A percentile compares a stretch with the other conserved stretches of the same genome.
Conservation (phyloP, 2,888 invertebrate genomes). For the Nymphalis c-album region DNA sequence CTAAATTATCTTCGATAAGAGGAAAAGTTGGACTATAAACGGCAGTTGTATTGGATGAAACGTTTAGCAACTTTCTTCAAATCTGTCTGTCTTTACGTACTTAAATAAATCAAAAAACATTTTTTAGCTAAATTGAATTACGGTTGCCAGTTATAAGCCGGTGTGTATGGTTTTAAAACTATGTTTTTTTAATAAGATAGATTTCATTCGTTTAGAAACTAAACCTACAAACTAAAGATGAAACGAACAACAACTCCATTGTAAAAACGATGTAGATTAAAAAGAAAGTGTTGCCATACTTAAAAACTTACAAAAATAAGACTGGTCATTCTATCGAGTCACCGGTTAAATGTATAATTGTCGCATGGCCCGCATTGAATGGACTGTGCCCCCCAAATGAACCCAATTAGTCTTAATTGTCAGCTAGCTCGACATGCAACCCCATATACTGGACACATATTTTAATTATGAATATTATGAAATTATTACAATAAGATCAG, state of each 20-base stretch:
- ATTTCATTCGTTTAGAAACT: too few species aligned
- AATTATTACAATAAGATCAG: neutral
- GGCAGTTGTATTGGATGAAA: constrained; percentile 6
- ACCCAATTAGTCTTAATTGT: constrained; percentile 70
- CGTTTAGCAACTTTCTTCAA: constrained; percentile 8
- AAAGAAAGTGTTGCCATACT: too few species aligned
- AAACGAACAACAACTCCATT: too few species aligned
- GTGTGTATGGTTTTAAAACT: too few species aligned
- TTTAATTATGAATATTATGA: neutral
- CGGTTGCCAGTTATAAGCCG: neutral
- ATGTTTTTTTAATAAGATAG: too few species aligned
- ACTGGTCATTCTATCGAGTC: neutral
- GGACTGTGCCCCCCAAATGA: constrained; percentile 45
- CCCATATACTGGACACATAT: constrained; percentile 14
- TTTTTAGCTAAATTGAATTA: neutral
- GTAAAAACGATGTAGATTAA: too few species aligned
- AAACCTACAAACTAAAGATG: too few species aligned
- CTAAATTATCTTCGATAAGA: constrained; percentile 8
- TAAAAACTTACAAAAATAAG: neutral
- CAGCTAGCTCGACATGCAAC: constrained; percentile 34
- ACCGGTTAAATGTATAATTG: constrained; percentile 24
- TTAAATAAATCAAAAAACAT: constrained; percentile 3
- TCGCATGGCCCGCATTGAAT: constrained; percentile 36
- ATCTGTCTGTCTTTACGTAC: neutral
- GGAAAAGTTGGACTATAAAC: constrained; percentile 1